Evolutionary conservation across 1,140 invertebrate genomes (phyloP).

Genomic region (Bombus fervidus): DNA sequence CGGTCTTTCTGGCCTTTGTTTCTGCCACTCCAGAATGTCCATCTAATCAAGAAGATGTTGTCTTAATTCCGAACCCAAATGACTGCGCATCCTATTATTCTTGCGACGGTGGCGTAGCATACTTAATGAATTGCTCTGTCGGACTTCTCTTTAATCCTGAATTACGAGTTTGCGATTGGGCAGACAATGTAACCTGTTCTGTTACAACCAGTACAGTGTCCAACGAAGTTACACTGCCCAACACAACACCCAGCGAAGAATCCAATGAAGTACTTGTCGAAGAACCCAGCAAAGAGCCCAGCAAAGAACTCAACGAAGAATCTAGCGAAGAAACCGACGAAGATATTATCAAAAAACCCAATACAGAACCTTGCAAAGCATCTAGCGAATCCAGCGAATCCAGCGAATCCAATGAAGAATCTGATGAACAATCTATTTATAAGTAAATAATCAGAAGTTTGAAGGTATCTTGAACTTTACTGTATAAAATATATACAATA

Average conservation of each 20-base stretch:
- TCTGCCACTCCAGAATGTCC: not conserved
- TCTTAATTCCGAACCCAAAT: not conserved
- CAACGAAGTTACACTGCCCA: too few species aligned
- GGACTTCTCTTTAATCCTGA: not conserved
- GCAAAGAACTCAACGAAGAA: not conserved
- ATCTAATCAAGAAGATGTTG: accelerated
- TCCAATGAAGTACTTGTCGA: accelerated
- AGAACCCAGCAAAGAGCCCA: too few species aligned
- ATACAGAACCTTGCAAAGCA: not conserved
- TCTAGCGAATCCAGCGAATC: not conserved
- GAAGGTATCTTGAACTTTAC: too few species aligned
- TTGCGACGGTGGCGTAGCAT: not conserved
- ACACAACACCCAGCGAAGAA: not conserved
- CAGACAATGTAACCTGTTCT: not conserved
- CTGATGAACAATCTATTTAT: not conserved
- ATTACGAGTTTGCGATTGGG: constrained; percentile 16
- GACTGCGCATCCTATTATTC: not conserved
- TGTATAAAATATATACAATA: not conserved
- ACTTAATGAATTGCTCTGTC: not conserved
- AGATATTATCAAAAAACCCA: accelerated
- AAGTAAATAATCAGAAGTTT: not conserved
- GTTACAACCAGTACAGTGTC: too few species aligned
- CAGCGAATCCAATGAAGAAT: too few species aligned
- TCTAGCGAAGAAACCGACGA: not conserved
- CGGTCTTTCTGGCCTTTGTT: not conserved